Evolutionary conservation across 2,888 invertebrate species (phyloP), one percentile per base, ranked within the genome.

Genomic region (Trachelus iudaicus): DNA sequence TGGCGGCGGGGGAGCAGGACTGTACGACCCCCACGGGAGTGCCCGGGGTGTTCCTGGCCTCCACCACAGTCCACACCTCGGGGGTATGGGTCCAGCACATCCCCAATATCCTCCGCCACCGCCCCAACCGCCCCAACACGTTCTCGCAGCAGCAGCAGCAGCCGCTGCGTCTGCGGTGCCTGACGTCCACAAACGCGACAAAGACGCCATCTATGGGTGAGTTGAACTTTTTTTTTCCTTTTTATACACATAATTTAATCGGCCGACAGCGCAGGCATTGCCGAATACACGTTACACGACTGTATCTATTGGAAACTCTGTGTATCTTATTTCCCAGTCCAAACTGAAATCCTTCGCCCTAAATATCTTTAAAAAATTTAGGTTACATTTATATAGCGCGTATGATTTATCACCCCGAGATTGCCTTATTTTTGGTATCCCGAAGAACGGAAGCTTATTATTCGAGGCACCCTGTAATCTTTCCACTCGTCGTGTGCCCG

Each of bases 121-220:
- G 86, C 92, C 87, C 92, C 94, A 91, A 96, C 89, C 88, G 69
- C 88, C 88, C 75, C 90, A 97, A 94, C 97, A 97, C 93, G 97
- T 97, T 92, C 95, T 97, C 94, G 96, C 96, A 89, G 95, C 95
- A 90, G 95, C 93, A 89, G 92, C 93, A 93, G 93, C 90, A 89
- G 92, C 91, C 77, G 90, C 90, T 75, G 92, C 92, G 81, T 93
- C 92, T 79, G 93, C 94, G 85, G 94, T 95, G 82, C 97, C 97
- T 89, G 97, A 98, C 93, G 97, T 97, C 89, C 97, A 97, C 93
- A 98, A 98, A 94, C 94, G 98, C 92, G 98, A 98, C 94, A 98
- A 98, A 94, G 98, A 98, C 94, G 98, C 98, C 92, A 98, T 98
- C 92, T 98, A 98, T 94, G 98, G 98, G 98, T 98, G 95, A 97